phyloP scores from a whole-genome alignment of 35 echinoderm and acorn worm genomes.

The Hemicentrotus pulcherrimus region DNA sequence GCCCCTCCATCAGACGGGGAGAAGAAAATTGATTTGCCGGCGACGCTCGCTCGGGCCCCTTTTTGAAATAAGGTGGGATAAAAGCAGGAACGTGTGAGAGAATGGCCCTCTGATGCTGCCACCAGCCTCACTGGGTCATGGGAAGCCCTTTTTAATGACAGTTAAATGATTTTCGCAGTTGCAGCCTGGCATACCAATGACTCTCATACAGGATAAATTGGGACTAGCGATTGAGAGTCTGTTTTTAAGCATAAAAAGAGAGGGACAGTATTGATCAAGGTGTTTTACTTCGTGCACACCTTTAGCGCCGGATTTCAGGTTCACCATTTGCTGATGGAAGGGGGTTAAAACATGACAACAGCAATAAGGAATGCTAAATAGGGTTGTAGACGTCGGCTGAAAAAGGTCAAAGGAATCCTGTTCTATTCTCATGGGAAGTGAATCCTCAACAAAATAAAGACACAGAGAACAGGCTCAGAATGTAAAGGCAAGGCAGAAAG shows the following conservation, averaged over 20 bases:
- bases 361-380: neutral
- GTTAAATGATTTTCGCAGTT: slow-evolving; percentile 21
- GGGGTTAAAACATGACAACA: neutral
- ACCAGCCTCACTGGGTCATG: neutral
- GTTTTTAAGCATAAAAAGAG: neutral
- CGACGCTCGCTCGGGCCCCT: neutral
- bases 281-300: neutral
- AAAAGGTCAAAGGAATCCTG: neutral
- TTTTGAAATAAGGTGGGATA: neutral
- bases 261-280: neutral
- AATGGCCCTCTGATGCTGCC: neutral
- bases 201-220: neutral
- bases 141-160: slow-evolving; percentile 23
- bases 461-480: neutral
- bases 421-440: neutral
- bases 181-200: slow-evolving; percentile 18
- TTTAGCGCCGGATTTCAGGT: neutral
- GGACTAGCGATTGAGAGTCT: neutral
- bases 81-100: neutral
- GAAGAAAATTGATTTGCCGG: slow-evolving; percentile 39
- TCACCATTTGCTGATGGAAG: neutral
- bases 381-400: neutral
- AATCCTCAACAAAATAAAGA: neutral
- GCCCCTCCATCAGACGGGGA: slow-evolving; percentile 2
- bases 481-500: neutral